Base-by-base conservation (phyloP, 2,797 vertebrate genomes). In the Scolopax bukidnonensis region DNA sequence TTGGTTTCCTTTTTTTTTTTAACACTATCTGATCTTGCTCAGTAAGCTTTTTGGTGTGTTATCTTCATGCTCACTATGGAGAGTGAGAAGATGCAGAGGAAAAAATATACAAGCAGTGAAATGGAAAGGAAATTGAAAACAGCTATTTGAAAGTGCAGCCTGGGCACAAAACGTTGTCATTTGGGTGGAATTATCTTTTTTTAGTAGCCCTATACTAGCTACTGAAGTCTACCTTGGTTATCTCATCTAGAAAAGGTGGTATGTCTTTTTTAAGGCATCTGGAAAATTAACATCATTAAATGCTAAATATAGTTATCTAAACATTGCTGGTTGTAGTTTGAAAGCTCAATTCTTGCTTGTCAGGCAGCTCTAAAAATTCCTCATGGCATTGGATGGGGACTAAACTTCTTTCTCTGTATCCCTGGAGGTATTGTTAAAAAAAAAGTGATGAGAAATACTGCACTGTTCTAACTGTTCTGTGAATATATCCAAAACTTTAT, bases 321-420 rank as follows among this genome's bases (percentile, higher is more conserved):
- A 15, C 16, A 13, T 13, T 6, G 3, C 36, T 70, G 77, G 16
- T 36, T 83, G 38, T 28, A 11, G 14, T 69, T 61, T 65, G 41
- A 47, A 6, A 48, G n/a, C 38, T 82, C 57, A 57, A 1, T 16
- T 75, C 53, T 70, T 73, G 43, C 63, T 88, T 30, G 14, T 54
- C 61, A 25, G 50, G 47, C 38, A 67, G 48, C 70, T 20, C 21
- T 21, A 40, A 32, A 11, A 70, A 1, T 56, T 84, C 32, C 38
- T 81, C 2, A 0, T 54, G 64, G n/a, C 9, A 7, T 0, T 10
- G 56, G 28, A 20, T 25, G 15, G 14, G 19, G 16, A 40, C 53
- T 21, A 17, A 24, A 8, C 15, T 89, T 88, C 9, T 59, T 21
- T 57, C 24, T 69, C 28, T 1, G 0, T 73, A 1, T 80, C 12